phyloP scores from a whole-genome alignment of 2,113 vertebrate species.

The Maccullochella peelii region DNA sequence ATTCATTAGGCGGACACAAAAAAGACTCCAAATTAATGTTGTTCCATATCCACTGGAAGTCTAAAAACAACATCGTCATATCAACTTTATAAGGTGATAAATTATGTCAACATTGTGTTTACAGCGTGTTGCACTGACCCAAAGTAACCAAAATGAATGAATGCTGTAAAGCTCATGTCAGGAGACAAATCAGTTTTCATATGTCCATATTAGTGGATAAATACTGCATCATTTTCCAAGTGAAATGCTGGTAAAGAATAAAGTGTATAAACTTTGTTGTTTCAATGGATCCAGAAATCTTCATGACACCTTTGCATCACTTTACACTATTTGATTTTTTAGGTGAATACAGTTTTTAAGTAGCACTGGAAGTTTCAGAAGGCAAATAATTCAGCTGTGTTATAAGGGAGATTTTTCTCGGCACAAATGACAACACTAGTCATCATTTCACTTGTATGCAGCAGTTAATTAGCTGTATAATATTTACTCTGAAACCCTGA shows the following conservation, averaged over 20 bases:
- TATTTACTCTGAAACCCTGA: conserved; percentile 55
- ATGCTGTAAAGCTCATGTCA: background rate
- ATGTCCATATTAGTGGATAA: background rate
- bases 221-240: background rate
- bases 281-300: background rate
- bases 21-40: background rate
- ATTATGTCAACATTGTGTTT: background rate
- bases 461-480: conserved; percentile 63
- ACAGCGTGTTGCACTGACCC: background rate
- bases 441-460: conserved; percentile 40
- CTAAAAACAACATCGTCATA: background rate
- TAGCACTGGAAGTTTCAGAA: background rate
- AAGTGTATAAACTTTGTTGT: background rate
- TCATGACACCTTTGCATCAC: conserved; percentile 1
- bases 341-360: background rate
- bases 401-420: conserved; percentile 18
- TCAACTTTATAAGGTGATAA: background rate
- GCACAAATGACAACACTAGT: conserved; percentile 57
- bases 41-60: background rate
- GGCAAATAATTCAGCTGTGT: conserved; percentile 23
- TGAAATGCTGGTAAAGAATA: background rate
- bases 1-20: background rate
- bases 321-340: background rate
- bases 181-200: background rate
- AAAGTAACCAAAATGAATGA: background rate